Conservation (phyloP, 2,797 vertebrate genomes). For the Danio kyathit region DNA sequence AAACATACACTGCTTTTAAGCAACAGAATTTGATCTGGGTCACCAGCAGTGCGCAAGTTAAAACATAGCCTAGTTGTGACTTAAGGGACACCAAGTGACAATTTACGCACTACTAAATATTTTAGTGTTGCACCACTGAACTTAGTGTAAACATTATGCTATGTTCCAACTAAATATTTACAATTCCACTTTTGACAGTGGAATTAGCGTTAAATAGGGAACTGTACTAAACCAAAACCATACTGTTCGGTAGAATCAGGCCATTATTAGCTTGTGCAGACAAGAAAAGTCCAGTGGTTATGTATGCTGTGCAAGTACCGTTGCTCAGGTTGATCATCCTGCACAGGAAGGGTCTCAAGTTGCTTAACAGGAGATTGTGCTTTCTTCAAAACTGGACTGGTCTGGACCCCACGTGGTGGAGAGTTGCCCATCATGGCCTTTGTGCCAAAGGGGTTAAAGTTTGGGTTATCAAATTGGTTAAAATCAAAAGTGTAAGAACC, state of each 20-base stretch:
- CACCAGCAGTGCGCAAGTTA: too few species aligned
- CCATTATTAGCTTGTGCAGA: not conserved
- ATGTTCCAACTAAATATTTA: too few species aligned
- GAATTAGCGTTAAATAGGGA: too few species aligned
- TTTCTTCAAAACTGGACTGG: conserved; percentile 21
- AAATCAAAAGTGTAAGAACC: conserved; percentile 77
- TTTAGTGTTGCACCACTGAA: too few species aligned
- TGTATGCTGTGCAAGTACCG: not conserved
- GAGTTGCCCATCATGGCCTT: conserved; percentile 73
- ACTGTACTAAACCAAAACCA: too few species aligned
- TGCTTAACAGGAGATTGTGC: not conserved
- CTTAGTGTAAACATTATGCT: too few species aligned
- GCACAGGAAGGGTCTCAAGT: not conserved
- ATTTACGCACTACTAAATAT: too few species aligned
- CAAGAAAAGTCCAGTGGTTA: not conserved
- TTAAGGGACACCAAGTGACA: too few species aligned
- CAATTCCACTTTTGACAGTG: too few species aligned
- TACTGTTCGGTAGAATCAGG: too few species aligned
- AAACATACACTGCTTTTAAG: not conserved
- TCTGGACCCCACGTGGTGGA: conserved; percentile 57
- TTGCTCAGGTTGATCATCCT: not conserved
- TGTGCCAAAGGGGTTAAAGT: conserved; percentile 82
- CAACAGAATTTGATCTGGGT: not conserved
- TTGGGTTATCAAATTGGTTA: conserved; percentile 82
- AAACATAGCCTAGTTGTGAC: too few species aligned